phyloP scores from a whole-genome alignment of 2,797 vertebrate species.

The Brotogeris chrysoptera region DNA sequence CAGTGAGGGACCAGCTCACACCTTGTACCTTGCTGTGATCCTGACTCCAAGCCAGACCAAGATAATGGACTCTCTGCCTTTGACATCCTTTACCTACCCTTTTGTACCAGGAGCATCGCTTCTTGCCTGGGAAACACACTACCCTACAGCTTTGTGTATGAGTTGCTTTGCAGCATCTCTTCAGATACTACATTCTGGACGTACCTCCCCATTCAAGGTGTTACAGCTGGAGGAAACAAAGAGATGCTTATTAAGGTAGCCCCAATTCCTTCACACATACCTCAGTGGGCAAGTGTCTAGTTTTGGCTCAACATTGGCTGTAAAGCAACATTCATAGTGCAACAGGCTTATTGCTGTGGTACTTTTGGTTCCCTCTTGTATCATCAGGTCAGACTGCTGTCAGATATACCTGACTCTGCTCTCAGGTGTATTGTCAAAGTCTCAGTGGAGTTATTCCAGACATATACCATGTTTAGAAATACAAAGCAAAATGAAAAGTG shows the following conservation, averaged over 20 bases:
- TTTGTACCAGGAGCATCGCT: background rate
- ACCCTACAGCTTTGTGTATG: background rate
- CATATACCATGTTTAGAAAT: background rate
- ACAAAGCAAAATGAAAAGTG: conserved; percentile 12
- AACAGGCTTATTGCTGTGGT: background rate
- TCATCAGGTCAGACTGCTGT: background rate
- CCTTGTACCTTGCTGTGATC: background rate
- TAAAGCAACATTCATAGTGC: background rate
- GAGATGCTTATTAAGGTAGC: background rate
- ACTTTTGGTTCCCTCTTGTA: background rate
- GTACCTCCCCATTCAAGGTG: background rate
- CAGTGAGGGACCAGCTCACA: background rate
- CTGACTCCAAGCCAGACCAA: background rate
- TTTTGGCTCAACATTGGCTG: background rate
- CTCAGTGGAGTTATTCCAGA: background rate
- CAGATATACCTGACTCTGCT: background rate
- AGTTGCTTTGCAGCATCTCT: background rate
- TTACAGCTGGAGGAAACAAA: rapidly evolving
- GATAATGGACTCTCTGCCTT: background rate
- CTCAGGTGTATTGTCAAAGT: background rate
- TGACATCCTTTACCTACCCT: too few relatives aligned
- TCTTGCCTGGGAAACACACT: rapidly evolving
- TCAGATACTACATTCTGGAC: background rate
- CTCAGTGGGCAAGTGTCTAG: background rate
- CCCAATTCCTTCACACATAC: background rate